Evolutionary conservation across 2,797 vertebrate genomes (phyloP).

Genomic region (Lepus oiostolus): DNA sequence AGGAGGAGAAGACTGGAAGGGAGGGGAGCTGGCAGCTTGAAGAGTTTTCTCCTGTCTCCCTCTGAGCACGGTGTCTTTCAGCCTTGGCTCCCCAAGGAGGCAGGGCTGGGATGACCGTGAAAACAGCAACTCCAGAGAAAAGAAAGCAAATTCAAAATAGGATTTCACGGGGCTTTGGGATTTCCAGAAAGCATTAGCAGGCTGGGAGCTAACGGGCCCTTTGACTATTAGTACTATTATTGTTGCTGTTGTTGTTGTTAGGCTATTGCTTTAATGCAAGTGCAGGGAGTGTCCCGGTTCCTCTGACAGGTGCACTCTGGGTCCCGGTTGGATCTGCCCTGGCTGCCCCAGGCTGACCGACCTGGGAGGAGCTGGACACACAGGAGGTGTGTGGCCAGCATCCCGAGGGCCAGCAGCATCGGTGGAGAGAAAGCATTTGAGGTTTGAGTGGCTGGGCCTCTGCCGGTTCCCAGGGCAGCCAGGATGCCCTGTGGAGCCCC

Average conservation of each 20-base stretch:
- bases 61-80: accelerated
- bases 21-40: too few relatives aligned
- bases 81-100: background rate
- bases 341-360: background rate
- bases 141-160: background rate
- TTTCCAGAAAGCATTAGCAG: background rate
- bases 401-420: accelerated
- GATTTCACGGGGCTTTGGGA: accelerated
- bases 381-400: accelerated
- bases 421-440: background rate
- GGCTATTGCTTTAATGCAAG: accelerated
- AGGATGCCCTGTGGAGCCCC: accelerated
- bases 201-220: accelerated
- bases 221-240: too few relatives aligned
- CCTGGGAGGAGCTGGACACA: background rate
- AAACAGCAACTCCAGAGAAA: background rate
- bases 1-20: accelerated
- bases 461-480: background rate
- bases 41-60: background rate
- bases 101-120: background rate
- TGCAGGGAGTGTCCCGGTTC: background rate
- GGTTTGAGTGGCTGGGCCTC: background rate
- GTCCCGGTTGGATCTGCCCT: background rate
- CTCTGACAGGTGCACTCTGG: too few relatives aligned
- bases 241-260: background rate